Evolutionary conservation across 2,888 invertebrate species (phyloP).

Genomic region (Acheta domesticus): DNA sequence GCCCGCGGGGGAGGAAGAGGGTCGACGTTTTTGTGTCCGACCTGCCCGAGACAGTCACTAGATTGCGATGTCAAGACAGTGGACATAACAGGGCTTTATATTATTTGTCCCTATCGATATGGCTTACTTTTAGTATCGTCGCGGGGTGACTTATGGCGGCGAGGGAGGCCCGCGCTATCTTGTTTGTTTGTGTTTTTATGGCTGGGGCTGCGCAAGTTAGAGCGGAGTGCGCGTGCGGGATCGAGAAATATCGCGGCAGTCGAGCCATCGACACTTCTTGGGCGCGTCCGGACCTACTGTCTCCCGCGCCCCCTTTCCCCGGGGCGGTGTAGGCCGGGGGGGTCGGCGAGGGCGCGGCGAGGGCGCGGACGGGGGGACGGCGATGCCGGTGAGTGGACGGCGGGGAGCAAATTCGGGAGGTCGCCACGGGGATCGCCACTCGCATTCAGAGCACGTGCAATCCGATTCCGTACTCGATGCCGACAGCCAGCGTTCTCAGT

Average conservation of each 20-base stretch:
- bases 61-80: constrained; percentile 12
- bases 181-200: constrained; percentile 33
- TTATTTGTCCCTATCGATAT: constrained; percentile 24
- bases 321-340: background rate
- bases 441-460: too few relatives aligned
- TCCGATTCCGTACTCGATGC: too few relatives aligned
- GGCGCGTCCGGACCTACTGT: background rate
- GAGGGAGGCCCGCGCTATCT: constrained; percentile 27
- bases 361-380: background rate
- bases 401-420: too few relatives aligned
- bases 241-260: background rate
- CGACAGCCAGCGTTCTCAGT: too few relatives aligned
- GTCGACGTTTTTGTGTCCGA: constrained; percentile 6
- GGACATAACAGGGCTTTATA: constrained; percentile 25
- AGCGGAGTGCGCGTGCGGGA: background rate
- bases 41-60: background rate
- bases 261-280: background rate
- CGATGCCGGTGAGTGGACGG: background rate
- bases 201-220: background rate
- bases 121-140: constrained; percentile 28
- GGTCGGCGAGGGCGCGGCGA: background rate
- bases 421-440: too few relatives aligned
- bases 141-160: constrained; percentile 28
- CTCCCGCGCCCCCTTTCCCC: background rate
- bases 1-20: background rate